Evolutionary conservation across 2,113 vertebrate species (phyloP), one percentile per base, ranked within the genome.

Genomic region (Girardinichthys multiradiatus): DNA sequence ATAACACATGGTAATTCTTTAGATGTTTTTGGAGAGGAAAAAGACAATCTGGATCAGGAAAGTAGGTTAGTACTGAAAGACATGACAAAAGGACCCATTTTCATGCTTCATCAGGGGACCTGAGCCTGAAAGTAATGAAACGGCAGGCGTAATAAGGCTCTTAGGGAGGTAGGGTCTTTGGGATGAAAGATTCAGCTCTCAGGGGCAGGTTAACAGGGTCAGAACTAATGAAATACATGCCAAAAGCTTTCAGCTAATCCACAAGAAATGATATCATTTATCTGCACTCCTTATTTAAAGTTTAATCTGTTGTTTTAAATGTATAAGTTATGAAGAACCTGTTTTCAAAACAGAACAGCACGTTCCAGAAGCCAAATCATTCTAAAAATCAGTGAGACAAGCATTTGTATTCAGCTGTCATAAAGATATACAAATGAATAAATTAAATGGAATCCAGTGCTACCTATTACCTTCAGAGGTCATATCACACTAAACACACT

Each of bases 41-140:
- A 82, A 39, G 86, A 57, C 73, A 42, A 87, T 80, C 75, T 88
- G 76, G 84, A 86, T 86, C 70, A 79, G 48, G 15, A 86, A 91
- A 91, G 74, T 91, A 82, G 92, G 92, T 88, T 88, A 83, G 66
- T 26, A 28, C 33, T 59, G 62, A 57, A 63, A 58, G 33, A 67
- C 15, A 24, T 57, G 51, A 31, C 65, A 70, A 77, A 79, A 68
- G 64, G 67, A 73, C 65, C 74, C 24, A 74, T 82, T 85, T 88
- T 66, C 62, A 70, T 72, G 68, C 65, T 63, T n/a, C 69, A 72
- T 86, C 87, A 69, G 66, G 90, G 78, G 82, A 82, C 74, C 68
- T 51, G 70, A 71, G 80, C 70, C 72, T 64, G 10, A 83, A 66
- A 79, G 37, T 74, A 61, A 58, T 63, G 12, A 4, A 70, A 64